phyloP scores from a whole-genome alignment of 2,113 vertebrate genomes.

The Anser cygnoides region DNA sequence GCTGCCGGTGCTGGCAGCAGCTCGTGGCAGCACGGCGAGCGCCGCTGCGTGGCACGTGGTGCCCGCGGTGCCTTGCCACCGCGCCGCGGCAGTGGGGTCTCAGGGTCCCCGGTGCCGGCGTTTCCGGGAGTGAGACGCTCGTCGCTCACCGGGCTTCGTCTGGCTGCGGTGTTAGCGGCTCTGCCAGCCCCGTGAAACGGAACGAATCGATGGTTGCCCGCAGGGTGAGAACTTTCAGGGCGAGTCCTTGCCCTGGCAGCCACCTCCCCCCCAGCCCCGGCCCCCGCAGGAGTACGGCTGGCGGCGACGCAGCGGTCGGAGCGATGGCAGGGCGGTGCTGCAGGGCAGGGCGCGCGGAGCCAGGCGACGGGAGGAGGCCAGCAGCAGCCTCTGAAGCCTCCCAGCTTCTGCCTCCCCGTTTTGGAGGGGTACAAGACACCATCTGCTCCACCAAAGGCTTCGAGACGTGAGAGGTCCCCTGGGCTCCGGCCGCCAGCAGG shows the following conservation, averaged over 20 bases:
- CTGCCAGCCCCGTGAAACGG: neutral
- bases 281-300: rapidly evolving
- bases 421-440: rapidly evolving
- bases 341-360: rapidly evolving
- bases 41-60: neutral
- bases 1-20: rapidly evolving
- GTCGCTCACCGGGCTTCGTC: rapidly evolving
- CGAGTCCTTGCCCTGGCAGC: neutral
- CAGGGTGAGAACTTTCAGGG: neutral
- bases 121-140: neutral
- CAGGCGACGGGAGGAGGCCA: neutral
- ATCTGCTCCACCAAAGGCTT: neutral
- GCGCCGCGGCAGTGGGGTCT: neutral
- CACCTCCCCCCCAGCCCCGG: neutral
- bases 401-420: too few relatives aligned
- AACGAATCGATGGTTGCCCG: neutral
- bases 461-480: rapidly evolving
- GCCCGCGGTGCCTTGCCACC: neutral
- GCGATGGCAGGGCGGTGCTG: rapidly evolving
- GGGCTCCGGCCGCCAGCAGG: neutral
- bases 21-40: rapidly evolving
- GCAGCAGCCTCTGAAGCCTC: neutral
- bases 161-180: neutral
- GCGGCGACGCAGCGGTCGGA: neutral
- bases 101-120: neutral